Evolutionary conservation across 2,113 vertebrate species (phyloP).

Genomic region (Syrrhaptes paradoxus): DNA sequence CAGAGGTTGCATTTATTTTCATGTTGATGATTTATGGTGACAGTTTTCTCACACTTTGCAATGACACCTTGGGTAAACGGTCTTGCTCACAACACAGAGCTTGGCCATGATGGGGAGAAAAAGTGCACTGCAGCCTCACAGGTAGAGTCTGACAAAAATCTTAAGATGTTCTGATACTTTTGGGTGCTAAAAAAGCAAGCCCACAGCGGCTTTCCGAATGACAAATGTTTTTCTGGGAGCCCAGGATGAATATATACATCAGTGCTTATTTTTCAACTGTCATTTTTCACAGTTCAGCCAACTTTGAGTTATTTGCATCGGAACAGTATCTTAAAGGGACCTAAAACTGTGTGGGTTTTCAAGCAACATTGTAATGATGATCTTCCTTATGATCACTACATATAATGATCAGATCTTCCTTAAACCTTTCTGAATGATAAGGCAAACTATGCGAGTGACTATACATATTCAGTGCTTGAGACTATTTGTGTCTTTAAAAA

Average conservation of each 20-base stretch:
- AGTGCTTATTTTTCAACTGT: neutral
- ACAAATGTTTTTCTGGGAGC: neutral
- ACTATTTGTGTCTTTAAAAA: neutral
- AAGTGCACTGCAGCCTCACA: neutral
- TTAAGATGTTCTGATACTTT: neutral
- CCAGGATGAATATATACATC: neutral
- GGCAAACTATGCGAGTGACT: neutral
- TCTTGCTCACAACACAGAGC: neutral
- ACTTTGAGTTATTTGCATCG: neutral
- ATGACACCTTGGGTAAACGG: constrained; percentile 12
- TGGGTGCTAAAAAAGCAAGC: neutral
- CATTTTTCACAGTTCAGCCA: neutral
- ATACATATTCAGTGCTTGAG: neutral
- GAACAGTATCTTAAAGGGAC: neutral
- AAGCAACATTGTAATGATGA: neutral
- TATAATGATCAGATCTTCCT: neutral
- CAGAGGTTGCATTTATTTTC: neutral
- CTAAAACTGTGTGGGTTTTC: neutral
- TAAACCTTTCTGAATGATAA: neutral
- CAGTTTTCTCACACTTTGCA: neutral
- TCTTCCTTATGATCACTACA: neutral
- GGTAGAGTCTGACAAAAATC: neutral
- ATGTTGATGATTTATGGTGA: neutral
- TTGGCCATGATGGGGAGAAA: neutral
- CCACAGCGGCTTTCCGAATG: neutral